Conservation (phyloP, 1,140 invertebrate species). For the Drosophila albomicans region DNA sequence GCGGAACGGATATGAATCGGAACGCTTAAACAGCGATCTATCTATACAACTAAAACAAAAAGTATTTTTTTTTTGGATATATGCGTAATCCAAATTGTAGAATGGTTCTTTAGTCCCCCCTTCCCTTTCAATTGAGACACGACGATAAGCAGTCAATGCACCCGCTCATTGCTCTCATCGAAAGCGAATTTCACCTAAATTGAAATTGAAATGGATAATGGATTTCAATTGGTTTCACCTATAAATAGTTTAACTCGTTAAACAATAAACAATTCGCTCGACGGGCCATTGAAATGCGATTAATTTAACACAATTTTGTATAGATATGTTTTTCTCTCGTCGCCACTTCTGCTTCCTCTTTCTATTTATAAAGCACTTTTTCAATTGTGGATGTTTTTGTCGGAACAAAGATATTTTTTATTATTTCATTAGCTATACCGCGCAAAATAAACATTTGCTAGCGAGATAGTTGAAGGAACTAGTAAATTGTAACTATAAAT, state of each 20-base stretch:
- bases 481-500: too few relatives aligned
- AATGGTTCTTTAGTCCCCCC: not conserved
- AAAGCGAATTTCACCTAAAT: slow-evolving; percentile 27
- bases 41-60: slow-evolving; percentile 1
- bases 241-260: slow-evolving; percentile 45
- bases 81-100: not conserved
- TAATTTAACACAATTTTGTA: slow-evolving; percentile 39
- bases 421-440: slow-evolving; percentile 12
- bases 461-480: not conserved
- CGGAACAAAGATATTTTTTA: slow-evolving; percentile 1
- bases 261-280: slow-evolving; percentile 51
- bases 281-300: slow-evolving; percentile 37
- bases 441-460: not conserved
- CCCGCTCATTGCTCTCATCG: slow-evolving; percentile 39
- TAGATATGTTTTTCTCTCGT: not conserved
- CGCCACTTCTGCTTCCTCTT: not conserved
- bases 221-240: slow-evolving; percentile 25
- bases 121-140: too few relatives aligned
- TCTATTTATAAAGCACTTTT: slow-evolving; percentile 32
- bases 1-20: slow-evolving; percentile 59
- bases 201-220: slow-evolving; percentile 4
- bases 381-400: not conserved
- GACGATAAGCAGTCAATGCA: slow-evolving; percentile 49
- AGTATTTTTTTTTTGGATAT: slow-evolving; percentile 31
- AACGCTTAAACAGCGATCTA: slow-evolving; percentile 35